phyloP scores from a whole-genome alignment of 2,888 invertebrate genomes.

The Agriopis aurantiaria region DNA sequence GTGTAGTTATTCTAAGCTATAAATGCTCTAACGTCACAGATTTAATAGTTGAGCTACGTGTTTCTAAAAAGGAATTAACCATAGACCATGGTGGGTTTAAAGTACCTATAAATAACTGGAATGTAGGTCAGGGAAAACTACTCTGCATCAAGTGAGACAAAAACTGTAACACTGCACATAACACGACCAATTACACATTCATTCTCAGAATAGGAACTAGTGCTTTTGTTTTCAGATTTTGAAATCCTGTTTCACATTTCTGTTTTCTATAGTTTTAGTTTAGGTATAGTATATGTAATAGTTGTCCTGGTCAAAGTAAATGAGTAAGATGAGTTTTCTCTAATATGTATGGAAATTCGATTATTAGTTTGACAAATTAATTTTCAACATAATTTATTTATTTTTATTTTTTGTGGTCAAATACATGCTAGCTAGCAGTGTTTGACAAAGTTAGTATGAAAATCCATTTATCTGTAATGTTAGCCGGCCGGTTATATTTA shows the following conservation, averaged over 20 bases:
- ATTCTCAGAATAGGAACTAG: background rate
- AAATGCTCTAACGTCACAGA: background rate
- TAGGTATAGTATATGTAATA: too few species aligned
- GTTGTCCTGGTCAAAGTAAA: too few species aligned
- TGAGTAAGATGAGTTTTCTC: too few species aligned
- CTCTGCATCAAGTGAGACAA: constrained; percentile 18
- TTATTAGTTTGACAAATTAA: too few species aligned
- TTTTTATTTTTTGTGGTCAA: too few species aligned
- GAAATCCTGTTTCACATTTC: background rate
- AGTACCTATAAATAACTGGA: constrained; percentile 15
- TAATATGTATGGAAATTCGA: too few species aligned
- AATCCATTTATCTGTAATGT: too few species aligned
- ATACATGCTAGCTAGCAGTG: too few species aligned
- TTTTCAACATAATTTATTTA: too few species aligned
- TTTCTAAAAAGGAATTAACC: background rate
- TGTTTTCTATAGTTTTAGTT: background rate
- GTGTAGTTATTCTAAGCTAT: too few species aligned
- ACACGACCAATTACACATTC: constrained; percentile 9
- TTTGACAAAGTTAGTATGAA: too few species aligned
- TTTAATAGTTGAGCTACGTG: background rate
- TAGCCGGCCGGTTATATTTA: too few species aligned
- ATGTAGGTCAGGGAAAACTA: constrained; percentile 16
- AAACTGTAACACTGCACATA: constrained; percentile 9
- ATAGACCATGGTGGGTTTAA: background rate
- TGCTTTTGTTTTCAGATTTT: background rate